Evolutionary conservation across 2,888 invertebrate genomes (phyloP).

Genomic region (Eupithecia subfuscata): DNA sequence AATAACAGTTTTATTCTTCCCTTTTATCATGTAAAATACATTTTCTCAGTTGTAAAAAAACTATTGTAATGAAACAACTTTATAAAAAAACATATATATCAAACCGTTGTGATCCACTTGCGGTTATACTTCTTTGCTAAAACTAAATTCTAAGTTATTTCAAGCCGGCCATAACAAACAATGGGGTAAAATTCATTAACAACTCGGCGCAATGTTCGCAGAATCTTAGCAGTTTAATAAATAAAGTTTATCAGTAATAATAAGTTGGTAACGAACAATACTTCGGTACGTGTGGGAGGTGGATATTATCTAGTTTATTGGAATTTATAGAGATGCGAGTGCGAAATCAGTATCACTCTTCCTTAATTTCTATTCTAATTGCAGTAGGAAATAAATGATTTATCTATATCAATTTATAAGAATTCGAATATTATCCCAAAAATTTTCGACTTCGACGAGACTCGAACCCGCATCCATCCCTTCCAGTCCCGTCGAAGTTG

Average conservation of each 20-base stretch:
- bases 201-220: constrained; percentile 42
- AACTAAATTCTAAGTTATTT: background rate
- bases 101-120: no score
- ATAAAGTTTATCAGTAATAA: constrained; percentile 55
- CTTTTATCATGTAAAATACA: background rate
- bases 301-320: constrained; percentile 44
- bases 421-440: no score
- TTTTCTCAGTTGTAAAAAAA: no score
- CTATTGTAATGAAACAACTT: background rate
- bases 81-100: no score
- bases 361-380: constrained; percentile 10
- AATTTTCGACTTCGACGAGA: no score
- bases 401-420: no score
- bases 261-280: constrained; percentile 55
- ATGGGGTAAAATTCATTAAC: constrained; percentile 50
- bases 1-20: background rate
- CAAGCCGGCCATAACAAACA: constrained; percentile 24
- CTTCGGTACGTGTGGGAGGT: constrained; percentile 51
- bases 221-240: constrained; percentile 45
- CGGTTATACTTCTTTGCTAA: background rate
- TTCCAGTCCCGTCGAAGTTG: no score
- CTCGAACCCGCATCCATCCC: no score
- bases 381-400: background rate
- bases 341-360: background rate
- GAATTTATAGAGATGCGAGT: constrained; percentile 48